phyloP scores from a whole-genome alignment of 2,113 vertebrate species.

The Paraplagusia blochii region DNA sequence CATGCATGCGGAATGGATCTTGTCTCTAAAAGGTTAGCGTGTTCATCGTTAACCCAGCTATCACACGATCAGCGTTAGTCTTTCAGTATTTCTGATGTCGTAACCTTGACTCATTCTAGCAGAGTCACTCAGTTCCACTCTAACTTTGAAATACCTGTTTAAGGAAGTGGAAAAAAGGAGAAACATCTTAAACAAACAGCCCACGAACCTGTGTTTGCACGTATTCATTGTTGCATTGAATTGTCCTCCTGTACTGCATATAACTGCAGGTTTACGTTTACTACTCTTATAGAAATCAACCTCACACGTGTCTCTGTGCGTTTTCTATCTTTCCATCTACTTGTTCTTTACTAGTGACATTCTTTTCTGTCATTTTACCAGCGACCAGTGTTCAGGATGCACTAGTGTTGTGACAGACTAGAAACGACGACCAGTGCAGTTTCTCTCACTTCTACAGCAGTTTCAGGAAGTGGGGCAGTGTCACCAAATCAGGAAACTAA shows the following conservation, averaged over 20 bases:
- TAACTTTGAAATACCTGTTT: constrained; percentile 23
- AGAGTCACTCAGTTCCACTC: background rate
- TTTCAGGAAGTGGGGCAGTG: constrained; percentile 78
- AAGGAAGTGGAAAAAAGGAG: constrained; percentile 62
- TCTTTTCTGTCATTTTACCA: too few relatives aligned
- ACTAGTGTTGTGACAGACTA: constrained; percentile 22
- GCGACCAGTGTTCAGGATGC: too few relatives aligned
- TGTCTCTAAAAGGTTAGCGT: background rate
- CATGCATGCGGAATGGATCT: background rate
- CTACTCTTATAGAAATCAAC: too few relatives aligned
- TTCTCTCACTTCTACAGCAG: constrained; percentile 66
- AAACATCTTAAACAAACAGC: constrained; percentile 7
- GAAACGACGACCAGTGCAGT: constrained; percentile 18
- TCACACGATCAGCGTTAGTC: background rate
- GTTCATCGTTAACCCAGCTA: background rate
- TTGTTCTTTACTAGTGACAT: too few relatives aligned
- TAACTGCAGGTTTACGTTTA: too few relatives aligned
- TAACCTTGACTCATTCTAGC: background rate
- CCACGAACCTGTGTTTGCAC: constrained; percentile 21
- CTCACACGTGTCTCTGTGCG: too few relatives aligned
- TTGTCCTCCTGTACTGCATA: too few relatives aligned
- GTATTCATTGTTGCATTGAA: background rate
- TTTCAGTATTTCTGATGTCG: background rate
- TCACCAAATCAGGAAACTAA: constrained; percentile 76
- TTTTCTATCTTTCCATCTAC: too few relatives aligned